Evolutionary conservation across 2,888 invertebrate species (phyloP), one percentile per base, ranked within the genome.

Genomic region (Melieria crassipennis): DNA sequence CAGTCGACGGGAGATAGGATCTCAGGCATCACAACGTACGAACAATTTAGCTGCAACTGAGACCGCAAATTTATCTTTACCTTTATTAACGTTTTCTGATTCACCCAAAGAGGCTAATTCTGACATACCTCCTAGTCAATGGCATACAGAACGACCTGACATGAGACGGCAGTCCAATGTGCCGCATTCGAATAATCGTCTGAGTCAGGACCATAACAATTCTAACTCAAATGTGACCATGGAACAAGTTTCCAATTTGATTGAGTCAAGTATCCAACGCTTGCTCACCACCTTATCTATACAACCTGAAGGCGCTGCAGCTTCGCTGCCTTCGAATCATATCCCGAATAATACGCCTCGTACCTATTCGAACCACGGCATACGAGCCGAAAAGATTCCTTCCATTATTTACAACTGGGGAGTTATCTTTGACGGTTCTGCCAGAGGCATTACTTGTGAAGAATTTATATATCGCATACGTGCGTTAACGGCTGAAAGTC

Each of bases 391-490:
- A 30, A 63, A 55, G 42, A 30, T 63, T 6, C 57, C 68, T 7
- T 61, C 56, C 13, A 65, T 43, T 9, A 65, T 60, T 11, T 45
- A 52, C 16, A 65, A 67, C 56, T 71, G 71, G 71, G 55, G 58
- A 42, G 30, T 67, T 13, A 66, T 13, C n/a, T 67, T 71, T 47
- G 61, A 61, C 48, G 71, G 71, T 13, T 66, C 71, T 4, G 52
- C 50, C 10, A 45, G 47, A 7, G 69, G 71, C 10, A 43, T 72
- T 7, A 60, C n/a, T 10, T 57, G 58, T 4, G 72, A 70, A 42
- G 74, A 74, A 57, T 72, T 74, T 55, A 62, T 74, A 5, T 74
- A 74, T 30, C 48, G 74, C 1, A 47, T 74, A n/a, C 52, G 45
- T 6, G 55, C 71, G 1, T 61, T 71, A 1, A 71, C 69, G 4